Conservation (phyloP, 2,888 invertebrate genomes). For the Athalia cordata region DNA sequence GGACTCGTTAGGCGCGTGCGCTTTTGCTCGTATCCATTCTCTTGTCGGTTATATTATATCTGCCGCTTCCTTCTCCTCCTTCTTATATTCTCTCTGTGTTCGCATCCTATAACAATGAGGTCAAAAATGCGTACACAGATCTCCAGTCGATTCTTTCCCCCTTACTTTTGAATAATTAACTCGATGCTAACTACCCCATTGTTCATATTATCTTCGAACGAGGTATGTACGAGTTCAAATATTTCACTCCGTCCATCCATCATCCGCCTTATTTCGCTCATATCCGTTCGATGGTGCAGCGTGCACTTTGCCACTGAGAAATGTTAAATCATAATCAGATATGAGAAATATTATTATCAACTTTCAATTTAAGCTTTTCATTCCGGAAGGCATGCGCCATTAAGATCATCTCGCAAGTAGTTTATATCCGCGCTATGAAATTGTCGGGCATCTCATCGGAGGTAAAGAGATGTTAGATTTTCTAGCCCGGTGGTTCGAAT, state of each 20-base stretch:
- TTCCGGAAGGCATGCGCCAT: background rate
- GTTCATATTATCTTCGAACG: slow-evolving; percentile 9
- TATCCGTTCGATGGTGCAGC: too few species aligned
- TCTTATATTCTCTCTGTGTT: background rate
- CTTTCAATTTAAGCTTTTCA: too few species aligned
- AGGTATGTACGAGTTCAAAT: background rate
- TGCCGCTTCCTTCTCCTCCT: background rate
- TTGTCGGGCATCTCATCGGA: background rate
- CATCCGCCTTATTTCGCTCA: background rate
- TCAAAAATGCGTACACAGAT: slow-evolving; percentile 20
- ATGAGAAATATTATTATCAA: too few species aligned
- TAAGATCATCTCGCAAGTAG: background rate
- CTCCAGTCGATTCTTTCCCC: background rate
- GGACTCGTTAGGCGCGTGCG: slow-evolving; percentile 41
- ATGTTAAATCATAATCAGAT: too few species aligned
- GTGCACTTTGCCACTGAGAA: too few species aligned
- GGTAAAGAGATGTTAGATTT: slow-evolving; percentile 16
- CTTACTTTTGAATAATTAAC: slow-evolving; percentile 21
- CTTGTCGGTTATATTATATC: background rate
- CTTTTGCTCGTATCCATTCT: slow-evolving; percentile 25
- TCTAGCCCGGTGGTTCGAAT: slow-evolving; percentile 19
- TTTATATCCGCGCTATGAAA: too few species aligned
- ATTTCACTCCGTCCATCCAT: slow-evolving; percentile 10
- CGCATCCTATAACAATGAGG: slow-evolving; percentile 24
- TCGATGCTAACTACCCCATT: slow-evolving; percentile 35